Evolutionary conservation across 2,888 invertebrate species (phyloP).

Genomic region (Digitonthophagus gazella): DNA sequence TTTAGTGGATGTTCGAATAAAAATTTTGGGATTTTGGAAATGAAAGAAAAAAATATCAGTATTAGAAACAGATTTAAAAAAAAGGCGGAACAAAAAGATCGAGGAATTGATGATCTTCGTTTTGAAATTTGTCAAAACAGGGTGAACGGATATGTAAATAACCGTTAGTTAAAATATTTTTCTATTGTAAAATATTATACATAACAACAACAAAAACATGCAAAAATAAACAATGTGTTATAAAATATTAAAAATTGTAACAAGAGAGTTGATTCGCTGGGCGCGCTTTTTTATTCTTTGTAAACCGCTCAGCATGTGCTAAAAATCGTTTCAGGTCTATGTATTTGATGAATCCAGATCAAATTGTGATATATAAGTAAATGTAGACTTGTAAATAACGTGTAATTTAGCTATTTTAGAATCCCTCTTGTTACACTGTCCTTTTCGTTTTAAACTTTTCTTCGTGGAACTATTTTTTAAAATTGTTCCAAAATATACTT

Average conservation of each 20-base stretch:
- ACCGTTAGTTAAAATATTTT: background rate
- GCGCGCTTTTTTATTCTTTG: too few relatives aligned
- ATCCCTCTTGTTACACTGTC: background rate
- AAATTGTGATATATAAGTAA: background rate
- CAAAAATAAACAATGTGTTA: background rate
- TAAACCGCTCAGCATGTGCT: background rate
- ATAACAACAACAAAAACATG: too few relatives aligned
- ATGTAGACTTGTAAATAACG: background rate
- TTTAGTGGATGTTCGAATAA: constrained; percentile 25
- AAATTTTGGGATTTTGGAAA: background rate
- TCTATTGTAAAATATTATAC: background rate
- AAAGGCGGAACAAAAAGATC: background rate
- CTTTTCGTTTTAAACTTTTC: too few relatives aligned
- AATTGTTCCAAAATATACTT: too few relatives aligned
- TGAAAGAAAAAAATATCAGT: constrained; percentile 1
- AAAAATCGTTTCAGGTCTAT: background rate
- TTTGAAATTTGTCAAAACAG: background rate
- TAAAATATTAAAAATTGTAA: background rate
- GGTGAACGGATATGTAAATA: background rate
- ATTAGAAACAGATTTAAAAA: constrained; percentile 2
- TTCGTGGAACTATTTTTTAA: too few relatives aligned
- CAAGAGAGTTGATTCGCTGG: background rate
- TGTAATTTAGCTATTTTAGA: background rate
- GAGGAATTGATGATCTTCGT: constrained; percentile 4
- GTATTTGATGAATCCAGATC: background rate